Conservation (phyloP, 1,140 invertebrate species). For the Drosophila rhopaloa region DNA sequence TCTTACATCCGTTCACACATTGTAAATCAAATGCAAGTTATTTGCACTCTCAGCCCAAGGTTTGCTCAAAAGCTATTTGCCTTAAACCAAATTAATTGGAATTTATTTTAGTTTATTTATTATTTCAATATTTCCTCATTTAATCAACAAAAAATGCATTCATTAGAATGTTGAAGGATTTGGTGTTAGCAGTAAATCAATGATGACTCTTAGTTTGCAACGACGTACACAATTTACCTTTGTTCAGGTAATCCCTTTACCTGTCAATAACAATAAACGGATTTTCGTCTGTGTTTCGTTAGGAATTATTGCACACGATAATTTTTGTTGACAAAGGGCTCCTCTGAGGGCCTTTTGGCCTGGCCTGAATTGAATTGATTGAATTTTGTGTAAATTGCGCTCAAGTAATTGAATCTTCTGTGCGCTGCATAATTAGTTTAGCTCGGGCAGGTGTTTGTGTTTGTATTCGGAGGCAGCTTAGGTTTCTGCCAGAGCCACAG, state of each 20-base stretch:
- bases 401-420: constrained; percentile 48
- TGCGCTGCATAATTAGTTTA: constrained; percentile 41
- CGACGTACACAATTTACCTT: not conserved
- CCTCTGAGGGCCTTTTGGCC: constrained; percentile 8
- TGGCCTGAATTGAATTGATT: constrained; percentile 42
- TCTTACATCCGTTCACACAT: constrained; percentile 14
- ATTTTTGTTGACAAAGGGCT: constrained; percentile 41
- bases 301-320: constrained; percentile 25
- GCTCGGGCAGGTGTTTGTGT: constrained; percentile 9
- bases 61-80: constrained; percentile 7
- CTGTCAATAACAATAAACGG: constrained; percentile 12
- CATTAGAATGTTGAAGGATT: not conserved
- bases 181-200: constrained; percentile 2
- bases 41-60: constrained; percentile 10
- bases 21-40: constrained; percentile 2
- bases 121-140: not conserved
- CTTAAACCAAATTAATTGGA: not conserved
- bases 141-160: not conserved
- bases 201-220: not conserved
- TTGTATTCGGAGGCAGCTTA: constrained; percentile 6
- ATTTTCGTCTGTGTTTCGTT: constrained; percentile 11
- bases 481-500: not conserved
- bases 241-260: constrained; percentile 3
- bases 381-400: constrained; percentile 28
- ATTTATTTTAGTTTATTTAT: not conserved